These are phyloP conservation scores for Euschistus heros DNA, from an alignment of 1,140 invertebrate genomes.

Conservation along the genomic window DNA sequence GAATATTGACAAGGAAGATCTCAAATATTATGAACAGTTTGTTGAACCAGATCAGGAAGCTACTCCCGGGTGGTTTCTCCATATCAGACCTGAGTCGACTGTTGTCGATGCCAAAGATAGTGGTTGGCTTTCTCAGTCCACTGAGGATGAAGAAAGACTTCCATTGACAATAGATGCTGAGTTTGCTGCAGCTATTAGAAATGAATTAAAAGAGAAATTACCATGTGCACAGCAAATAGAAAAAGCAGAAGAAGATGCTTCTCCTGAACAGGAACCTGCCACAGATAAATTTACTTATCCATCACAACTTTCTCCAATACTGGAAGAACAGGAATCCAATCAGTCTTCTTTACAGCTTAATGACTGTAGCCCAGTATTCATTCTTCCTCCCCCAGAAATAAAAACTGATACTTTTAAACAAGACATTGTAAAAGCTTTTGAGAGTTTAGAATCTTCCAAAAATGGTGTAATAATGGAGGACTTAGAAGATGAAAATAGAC, in stretches of 20 bases:
- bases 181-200: slow-evolving; percentile 54
- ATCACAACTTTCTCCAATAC: slow-evolving; percentile 47
- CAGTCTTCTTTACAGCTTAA: slow-evolving; percentile 28
- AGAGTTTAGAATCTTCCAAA: slow-evolving; percentile 23
- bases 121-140: slow-evolving; percentile 35
- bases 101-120: slow-evolving; percentile 27
- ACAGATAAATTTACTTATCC: slow-evolving; percentile 29
- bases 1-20: slow-evolving; percentile 18
- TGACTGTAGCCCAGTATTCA: slow-evolving; percentile 23
- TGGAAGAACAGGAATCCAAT: slow-evolving; percentile 42
- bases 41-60: slow-evolving; percentile 20
- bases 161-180: slow-evolving; percentile 54
- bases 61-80: slow-evolving; percentile 39
- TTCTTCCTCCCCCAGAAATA: slow-evolving; percentile 19
- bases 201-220: slow-evolving; percentile 56
- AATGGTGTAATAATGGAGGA: slow-evolving; percentile 27
- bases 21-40: slow-evolving; percentile 17
- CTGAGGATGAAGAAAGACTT: slow-evolving; percentile 34
- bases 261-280: slow-evolving; percentile 27
- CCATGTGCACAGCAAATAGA: slow-evolving; percentile 43
- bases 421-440: slow-evolving; percentile 28
- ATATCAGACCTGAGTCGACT: slow-evolving; percentile 24
- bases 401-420: slow-evolving; percentile 27
- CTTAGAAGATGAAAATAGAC: slow-evolving; percentile 22
- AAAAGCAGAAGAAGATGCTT: slow-evolving; percentile 35